Conservation (phyloP, 2,888 invertebrate species). For the Drosophila colorata region DNA sequence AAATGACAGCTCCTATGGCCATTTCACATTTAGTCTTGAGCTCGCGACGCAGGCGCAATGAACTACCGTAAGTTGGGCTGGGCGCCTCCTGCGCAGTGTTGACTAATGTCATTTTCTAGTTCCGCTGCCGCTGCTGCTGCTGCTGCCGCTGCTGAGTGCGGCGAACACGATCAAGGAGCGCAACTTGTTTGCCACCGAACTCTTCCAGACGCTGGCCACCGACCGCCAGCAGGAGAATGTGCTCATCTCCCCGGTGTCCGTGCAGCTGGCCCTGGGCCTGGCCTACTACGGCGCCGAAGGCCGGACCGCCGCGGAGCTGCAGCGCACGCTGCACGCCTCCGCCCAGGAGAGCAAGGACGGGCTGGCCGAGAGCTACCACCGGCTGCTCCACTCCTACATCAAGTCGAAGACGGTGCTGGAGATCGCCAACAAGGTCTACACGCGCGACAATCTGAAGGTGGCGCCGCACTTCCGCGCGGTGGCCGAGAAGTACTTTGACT, state of each 20-base stretch:
- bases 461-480: conserved; percentile 87
- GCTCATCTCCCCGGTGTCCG: conserved; percentile 80
- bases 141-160: conserved; percentile 36
- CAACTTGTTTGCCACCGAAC: conserved; percentile 81
- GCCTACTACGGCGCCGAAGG: conserved; percentile 81
- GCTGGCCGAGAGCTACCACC: conserved; percentile 78
- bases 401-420: conserved; percentile 84
- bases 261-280: conserved; percentile 79
- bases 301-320: conserved; percentile 74
- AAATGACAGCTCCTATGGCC: conserved; percentile 67
- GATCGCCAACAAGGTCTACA: conserved; percentile 91
- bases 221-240: conserved; percentile 80
- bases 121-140: conserved; percentile 37
- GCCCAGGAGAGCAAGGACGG: conserved; percentile 80
- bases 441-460: conserved; percentile 87
- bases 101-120: conserved; percentile 16
- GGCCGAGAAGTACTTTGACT: conserved; percentile 88
- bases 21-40: conserved; percentile 75
- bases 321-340: conserved; percentile 77
- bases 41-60: conserved; percentile 73
- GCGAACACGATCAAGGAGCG: conserved; percentile 78
- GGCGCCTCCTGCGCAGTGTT: not conserved
- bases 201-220: conserved; percentile 80
- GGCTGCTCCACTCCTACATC: conserved; percentile 79
- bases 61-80: conserved; percentile 52